Base-by-base conservation (phyloP, 2,888 invertebrate genomes). In the Zaprionus bogoriensis region DNA sequence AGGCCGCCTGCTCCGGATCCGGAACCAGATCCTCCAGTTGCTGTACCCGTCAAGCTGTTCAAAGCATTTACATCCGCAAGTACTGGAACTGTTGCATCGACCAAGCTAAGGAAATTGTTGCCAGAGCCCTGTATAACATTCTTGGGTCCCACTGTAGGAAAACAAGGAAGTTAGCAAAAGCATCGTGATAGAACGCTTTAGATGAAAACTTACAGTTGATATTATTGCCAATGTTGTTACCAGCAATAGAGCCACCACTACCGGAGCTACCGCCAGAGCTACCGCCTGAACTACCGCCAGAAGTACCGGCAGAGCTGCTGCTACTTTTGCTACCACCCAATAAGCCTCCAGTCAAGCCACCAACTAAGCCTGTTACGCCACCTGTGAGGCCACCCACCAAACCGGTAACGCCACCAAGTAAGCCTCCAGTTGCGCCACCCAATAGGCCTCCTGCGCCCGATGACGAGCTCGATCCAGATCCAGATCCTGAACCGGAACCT, bases 141-240 rank as follows among this genome's bases (percentile, higher is more conserved):
- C n/a, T n/a, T 27, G 9, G 27, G 10, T 7, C 27, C 27, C 7
- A 10, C 27, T 27, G 9, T 2, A 27, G 10, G 27, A 10, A 10
- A n/a, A n/a, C n/a, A n/a, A n/a, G n/a, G 28, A 30, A 30, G 3
- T 9, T 30, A 12, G 28, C 3, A 4, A n/a, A n/a, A 30, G 4
- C 5, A n/a, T 30, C n/a, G 12, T n/a, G 12, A 3, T n/a, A n/a
- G n/a, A 12, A n/a, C 6, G 17, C 4, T 17, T 14, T 36, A 1
- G 32, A 2, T 7, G 2, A 9, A 14, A 7, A 25, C 60, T 46
- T 59, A 62, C 62, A 5, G 10, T n/a, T 51, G 10, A 51, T 22
- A 4, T 12, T 12, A 14, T 45, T 62, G 28, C 44, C 50, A 12
- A 28, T 30, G 28, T 50, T 62, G 1, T 38, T 38, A 10, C 38